Base-by-base conservation (phyloP, 2,888 invertebrate species). In the Drosophila tripunctata region DNA sequence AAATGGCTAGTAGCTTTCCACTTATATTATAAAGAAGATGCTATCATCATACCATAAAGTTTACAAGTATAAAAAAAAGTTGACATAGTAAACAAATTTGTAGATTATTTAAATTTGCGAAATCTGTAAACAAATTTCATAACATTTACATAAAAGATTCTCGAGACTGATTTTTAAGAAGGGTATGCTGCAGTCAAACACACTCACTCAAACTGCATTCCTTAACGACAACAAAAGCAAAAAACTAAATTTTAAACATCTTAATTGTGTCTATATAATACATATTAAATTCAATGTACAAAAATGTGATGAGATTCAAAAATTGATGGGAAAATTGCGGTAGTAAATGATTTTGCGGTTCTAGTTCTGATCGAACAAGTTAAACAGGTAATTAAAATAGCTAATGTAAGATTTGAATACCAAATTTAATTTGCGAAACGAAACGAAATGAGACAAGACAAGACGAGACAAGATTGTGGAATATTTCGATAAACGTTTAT, bases 341-440 rank as follows among this genome's bases (percentile, higher is more conserved):
- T 36, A 17, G 36, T 30, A n/a, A n/a, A n/a, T n/a, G n/a, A n/a
- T 41, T 15, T 52, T 31, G 30, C 21, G 51, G 14, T 21, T 52
- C 19, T 41, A 21, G 40, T 31, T 40, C 21, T 30, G 15, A 40
- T 47, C 10, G 55, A 66, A 71, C 51, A 12, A 36, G 56, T 35
- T 14, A 21, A 57, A 54, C 72, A 45, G 52, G 61, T 62, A 54
- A 43, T 36, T 41, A 35, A 19, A 40, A 24, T 45, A 45, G 33
- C 40, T 24, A 31, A 56, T 51, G 40, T 40, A 48, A 22, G 12
- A 19, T 12, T 12, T 27, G 38, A 27, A 38, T 50, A 27, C 8
- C 14, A 27, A 50, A 27, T 35, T 14, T 41, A n/a, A n/a, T n/a
- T 2, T 6, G 30, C 24, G 8, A 57, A 66, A 45, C 30, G 54